These are phyloP conservation scores for Oncorhynchus kisutch DNA, from an alignment of 2,113 vertebrate species.

Conservation along the genomic window DNA sequence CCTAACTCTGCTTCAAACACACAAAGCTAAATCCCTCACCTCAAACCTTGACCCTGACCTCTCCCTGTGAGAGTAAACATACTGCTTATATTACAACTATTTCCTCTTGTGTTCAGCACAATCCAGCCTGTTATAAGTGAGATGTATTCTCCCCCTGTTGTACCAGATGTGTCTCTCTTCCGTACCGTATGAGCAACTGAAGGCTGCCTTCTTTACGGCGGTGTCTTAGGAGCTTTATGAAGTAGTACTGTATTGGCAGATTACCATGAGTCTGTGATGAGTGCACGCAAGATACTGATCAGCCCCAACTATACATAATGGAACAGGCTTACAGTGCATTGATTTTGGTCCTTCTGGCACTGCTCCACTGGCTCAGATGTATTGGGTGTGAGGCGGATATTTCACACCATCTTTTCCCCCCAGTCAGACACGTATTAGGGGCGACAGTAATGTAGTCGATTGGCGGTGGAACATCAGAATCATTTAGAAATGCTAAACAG, in stretches of 20 bases:
- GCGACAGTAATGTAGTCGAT: conserved; percentile 16
- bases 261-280: conserved; percentile 42
- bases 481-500: conserved; percentile 43
- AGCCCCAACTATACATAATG: conserved; percentile 42
- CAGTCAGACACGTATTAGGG: conserved; percentile 10
- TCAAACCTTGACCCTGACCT: background rate
- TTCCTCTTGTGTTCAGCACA: no score
- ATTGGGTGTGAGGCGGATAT: background rate
- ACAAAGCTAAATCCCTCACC: background rate
- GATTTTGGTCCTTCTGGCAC: conserved; percentile 37
- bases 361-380: background rate
- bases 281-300: conserved; percentile 5
- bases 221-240: conserved; percentile 49
- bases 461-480: conserved; percentile 21
- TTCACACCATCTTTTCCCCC: background rate
- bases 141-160: background rate
- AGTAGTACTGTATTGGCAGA: conserved; percentile 41
- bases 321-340: conserved; percentile 34
- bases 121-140: background rate
- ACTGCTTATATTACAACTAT: background rate
- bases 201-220: conserved; percentile 25
- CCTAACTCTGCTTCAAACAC: background rate
- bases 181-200: conserved; percentile 14
- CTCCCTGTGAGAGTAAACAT: background rate
- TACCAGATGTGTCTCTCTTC: conserved; percentile 10